phyloP scores from a whole-genome alignment of 2,113 vertebrate species.

The Abramis brama region DNA sequence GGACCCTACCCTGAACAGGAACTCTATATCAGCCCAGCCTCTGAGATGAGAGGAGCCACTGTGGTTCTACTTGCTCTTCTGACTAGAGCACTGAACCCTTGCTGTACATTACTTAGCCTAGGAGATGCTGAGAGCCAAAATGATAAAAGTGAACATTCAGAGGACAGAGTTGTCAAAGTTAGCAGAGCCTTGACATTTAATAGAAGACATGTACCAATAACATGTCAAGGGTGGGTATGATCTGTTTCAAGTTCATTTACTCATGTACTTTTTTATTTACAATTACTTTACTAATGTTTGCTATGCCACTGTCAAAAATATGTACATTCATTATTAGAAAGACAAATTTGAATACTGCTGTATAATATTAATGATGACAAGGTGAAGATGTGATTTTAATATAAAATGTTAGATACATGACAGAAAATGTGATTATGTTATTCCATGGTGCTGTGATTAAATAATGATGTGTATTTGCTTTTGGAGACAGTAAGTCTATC shows the following conservation, averaged over 20 bases:
- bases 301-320: neutral
- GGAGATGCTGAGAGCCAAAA: slow-evolving; percentile 32
- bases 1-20: slow-evolving; percentile 22
- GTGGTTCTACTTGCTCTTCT: slow-evolving; percentile 68
- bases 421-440: neutral
- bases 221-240: slow-evolving; percentile 68
- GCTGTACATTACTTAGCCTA: slow-evolving; percentile 46
- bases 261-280: neutral
- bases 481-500: neutral
- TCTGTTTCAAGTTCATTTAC: neutral
- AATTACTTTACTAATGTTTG: neutral
- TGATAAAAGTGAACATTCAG: slow-evolving; percentile 5
- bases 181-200: slow-evolving; percentile 30
- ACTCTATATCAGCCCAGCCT: slow-evolving; percentile 63
- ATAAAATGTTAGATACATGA: neutral
- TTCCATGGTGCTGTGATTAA: neutral
- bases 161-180: slow-evolving; percentile 31
- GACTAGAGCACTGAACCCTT: slow-evolving; percentile 61
- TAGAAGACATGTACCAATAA: slow-evolving; percentile 36
- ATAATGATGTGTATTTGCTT: neutral
- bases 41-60: slow-evolving; percentile 71
- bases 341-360: neutral
- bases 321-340: no score
- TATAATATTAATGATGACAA: neutral
- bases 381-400: neutral